Conservation (phyloP, 2,797 vertebrate genomes). For the Falco rusticolus region DNA sequence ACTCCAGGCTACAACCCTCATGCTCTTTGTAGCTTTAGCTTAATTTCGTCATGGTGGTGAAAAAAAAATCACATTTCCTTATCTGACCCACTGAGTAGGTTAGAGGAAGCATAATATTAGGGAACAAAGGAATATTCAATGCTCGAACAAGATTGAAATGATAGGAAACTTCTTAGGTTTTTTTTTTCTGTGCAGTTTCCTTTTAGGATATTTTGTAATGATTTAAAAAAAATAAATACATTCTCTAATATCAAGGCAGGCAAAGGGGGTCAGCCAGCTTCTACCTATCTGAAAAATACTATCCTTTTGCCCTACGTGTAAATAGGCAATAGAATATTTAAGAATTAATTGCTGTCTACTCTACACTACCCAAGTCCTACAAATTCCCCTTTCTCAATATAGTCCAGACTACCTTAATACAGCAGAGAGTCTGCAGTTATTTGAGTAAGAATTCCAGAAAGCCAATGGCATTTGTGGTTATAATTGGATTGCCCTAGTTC, state of each 20-base stretch:
- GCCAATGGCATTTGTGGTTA: constrained; percentile 58
- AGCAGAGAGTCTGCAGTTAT: constrained; percentile 14
- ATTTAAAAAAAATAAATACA: background rate
- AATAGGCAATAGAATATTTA: background rate
- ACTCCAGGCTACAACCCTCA: constrained; percentile 41
- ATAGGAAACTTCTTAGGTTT: constrained; percentile 25
- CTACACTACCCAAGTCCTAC: background rate
- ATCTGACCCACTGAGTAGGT: constrained; percentile 75
- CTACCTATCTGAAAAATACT: background rate
- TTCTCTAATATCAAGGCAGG: background rate
- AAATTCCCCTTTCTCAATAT: background rate
- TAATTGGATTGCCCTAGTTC: constrained; percentile 72
- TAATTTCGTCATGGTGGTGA: constrained; percentile 69
- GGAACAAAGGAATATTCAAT: constrained; percentile 76
- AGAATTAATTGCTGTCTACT: background rate
- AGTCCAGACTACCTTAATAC: constrained; percentile 59
- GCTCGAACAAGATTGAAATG: constrained; percentile 31
- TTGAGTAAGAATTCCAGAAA: constrained; percentile 47
- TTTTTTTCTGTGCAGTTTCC: constrained; percentile 34
- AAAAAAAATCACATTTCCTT: constrained; percentile 79
- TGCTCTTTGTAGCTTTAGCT: constrained; percentile 58
- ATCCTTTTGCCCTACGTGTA: background rate
- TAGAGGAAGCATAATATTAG: constrained; percentile 83
- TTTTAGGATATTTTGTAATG: constrained; percentile 16
- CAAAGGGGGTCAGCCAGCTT: background rate